Percentiles rank a stretch among this genome's conserved stretches.
phyloP scores from a whole-genome alignment of 2,797 vertebrate genomes.

The Lutjanus argentimaculatus region DNA sequence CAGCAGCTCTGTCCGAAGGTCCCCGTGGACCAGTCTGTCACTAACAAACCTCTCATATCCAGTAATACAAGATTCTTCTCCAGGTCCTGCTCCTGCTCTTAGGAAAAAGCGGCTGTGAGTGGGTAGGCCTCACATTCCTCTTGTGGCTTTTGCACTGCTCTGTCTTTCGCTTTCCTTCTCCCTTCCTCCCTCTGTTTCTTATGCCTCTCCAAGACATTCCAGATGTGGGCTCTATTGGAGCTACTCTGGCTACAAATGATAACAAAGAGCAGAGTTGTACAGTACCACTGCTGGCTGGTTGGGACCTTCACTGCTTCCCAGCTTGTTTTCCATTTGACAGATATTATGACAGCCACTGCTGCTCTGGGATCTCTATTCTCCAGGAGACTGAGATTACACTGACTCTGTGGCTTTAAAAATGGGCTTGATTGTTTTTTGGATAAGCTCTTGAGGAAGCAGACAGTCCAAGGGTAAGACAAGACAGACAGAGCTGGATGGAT shows the following conservation, averaged over 20 bases:
- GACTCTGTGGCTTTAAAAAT: constrained; percentile 49
- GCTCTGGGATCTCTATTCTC: constrained; percentile 37
- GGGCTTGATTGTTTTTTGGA: constrained; percentile 41
- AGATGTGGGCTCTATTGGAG: constrained; percentile 58
- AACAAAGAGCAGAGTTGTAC: constrained; percentile 40
- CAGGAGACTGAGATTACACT: constrained; percentile 35
- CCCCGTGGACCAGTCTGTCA: constrained; percentile 47
- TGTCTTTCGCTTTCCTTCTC: constrained; percentile 47
- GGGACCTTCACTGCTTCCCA: constrained; percentile 6
- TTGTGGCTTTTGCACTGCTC: constrained; percentile 57
- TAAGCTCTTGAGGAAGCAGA: constrained; percentile 38
- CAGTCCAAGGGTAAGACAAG: constrained; percentile 50
- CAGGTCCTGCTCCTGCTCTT: constrained; percentile 27
- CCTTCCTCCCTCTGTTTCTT: constrained; percentile 32
- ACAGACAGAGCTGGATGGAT: constrained; percentile 13
- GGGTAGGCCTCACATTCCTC: constrained; percentile 73
- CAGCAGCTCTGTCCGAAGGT: constrained; percentile 54
- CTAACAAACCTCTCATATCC: constrained; percentile 52
- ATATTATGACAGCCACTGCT: constrained; percentile 40
- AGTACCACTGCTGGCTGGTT: constrained; percentile 27
- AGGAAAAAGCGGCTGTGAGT: constrained; percentile 53
- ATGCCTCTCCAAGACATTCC: constrained; percentile 68
- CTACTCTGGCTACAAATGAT: constrained; percentile 52
- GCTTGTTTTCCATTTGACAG: constrained; percentile 34
- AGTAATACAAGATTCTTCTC: constrained; percentile 24